Evolutionary conservation across 2,113 vertebrate genomes (phyloP).

Genomic region (Neofelis nebulosa): DNA sequence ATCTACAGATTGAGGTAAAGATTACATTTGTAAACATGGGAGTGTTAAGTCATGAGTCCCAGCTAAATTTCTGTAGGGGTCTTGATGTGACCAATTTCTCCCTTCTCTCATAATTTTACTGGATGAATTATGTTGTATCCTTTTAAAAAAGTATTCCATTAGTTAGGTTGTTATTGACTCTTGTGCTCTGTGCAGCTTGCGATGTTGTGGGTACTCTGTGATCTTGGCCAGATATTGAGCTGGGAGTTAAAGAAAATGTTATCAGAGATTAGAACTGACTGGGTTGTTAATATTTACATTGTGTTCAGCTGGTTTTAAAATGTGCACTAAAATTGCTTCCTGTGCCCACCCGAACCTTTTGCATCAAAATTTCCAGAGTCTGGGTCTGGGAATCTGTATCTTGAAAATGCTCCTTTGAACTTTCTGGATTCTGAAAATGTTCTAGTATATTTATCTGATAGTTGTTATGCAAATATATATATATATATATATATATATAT

Average conservation of each 20-base stretch:
- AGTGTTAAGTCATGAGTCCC: conserved; percentile 20
- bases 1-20: neutral
- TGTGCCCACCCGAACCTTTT: neutral
- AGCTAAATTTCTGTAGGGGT: neutral
- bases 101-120: conserved; percentile 32
- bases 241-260: conserved; percentile 2
- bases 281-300: conserved; percentile 20
- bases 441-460: neutral
- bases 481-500: no score
- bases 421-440: conserved; percentile 23
- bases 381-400: neutral
- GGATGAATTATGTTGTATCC: conserved; percentile 20
- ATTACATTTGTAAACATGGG: neutral
- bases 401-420: neutral
- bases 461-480: neutral
- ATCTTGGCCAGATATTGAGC: neutral
- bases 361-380: conserved; percentile 16
- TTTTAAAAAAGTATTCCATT: neutral
- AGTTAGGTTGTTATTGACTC: neutral
- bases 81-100: conserved; percentile 31
- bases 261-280: neutral
- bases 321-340: neutral
- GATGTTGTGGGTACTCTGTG: neutral
- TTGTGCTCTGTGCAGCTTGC: neutral
- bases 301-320: conserved; percentile 31